Evolutionary conservation across 1,140 invertebrate species (phyloP).

Genomic region (Holotrichia oblita): DNA sequence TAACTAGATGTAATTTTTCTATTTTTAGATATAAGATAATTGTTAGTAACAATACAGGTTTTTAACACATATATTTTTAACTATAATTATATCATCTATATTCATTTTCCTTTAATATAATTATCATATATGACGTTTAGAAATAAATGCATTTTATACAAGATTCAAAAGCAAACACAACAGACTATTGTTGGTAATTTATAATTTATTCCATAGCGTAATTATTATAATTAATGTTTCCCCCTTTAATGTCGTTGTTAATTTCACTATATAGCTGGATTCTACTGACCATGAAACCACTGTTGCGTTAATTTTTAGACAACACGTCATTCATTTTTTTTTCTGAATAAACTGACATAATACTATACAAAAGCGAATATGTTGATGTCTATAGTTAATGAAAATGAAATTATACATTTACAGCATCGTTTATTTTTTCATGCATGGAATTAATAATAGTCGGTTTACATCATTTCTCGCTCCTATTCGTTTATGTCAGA

Average conservation of each 20-base stretch:
- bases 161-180: neutral
- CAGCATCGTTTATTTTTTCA: neutral
- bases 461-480: neutral
- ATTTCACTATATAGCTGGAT: neutral
- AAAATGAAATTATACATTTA: conserved; percentile 11
- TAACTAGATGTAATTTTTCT: neutral
- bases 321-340: conserved; percentile 15
- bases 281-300: conserved; percentile 4
- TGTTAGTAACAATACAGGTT: neutral
- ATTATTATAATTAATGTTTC: neutral
- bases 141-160: neutral
- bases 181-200: neutral
- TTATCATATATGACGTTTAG: neutral
- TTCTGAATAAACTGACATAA: conserved; percentile 12
- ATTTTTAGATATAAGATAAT: conserved; percentile 2
- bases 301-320: conserved; percentile 13
- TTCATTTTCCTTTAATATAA: neutral
- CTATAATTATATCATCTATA: neutral
- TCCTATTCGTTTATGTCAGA: neutral
- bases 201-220: neutral
- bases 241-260: neutral
- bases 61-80: no score
- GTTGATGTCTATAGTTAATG: neutral
- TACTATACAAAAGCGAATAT: neutral
- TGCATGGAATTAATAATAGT: neutral